Percentiles rank a stretch among this genome's conserved stretches.
Evolutionary conservation across 1,140 invertebrate genomes (phyloP).

Genomic region (Magallana gigas): DNA sequence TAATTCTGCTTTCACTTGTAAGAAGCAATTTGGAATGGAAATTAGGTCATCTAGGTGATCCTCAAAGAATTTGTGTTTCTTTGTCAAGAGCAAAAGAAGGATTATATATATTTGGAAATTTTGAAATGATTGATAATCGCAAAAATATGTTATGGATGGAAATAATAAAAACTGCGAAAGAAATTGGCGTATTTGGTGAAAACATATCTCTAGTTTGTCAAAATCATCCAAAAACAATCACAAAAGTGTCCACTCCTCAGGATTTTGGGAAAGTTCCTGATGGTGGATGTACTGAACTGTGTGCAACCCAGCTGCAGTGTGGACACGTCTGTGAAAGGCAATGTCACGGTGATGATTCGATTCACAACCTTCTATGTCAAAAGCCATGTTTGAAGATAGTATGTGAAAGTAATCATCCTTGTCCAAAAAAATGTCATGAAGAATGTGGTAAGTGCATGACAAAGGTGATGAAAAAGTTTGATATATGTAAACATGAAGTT

Average conservation of each 20-base stretch:
- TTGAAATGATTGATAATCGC: constrained; percentile 80
- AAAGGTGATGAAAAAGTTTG: constrained; percentile 43
- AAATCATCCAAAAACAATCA: constrained; percentile 77
- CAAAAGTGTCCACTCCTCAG: constrained; percentile 56
- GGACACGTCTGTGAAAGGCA: constrained; percentile 71
- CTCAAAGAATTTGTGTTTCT: constrained; percentile 91
- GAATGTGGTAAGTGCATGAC: constrained; percentile 41
- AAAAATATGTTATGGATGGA: constrained; percentile 77
- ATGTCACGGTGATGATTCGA: constrained; percentile 61
- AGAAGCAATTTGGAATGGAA: constrained; percentile 83
- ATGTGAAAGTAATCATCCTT: constrained; percentile 56
- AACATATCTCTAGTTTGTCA: constrained; percentile 77
- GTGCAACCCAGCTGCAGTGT: constrained; percentile 70
- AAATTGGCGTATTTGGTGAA: constrained; percentile 57
- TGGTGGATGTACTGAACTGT: constrained; percentile 74
- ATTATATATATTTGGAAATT: constrained; percentile 85
- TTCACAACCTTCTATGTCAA: constrained; percentile 56
- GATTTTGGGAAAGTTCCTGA: constrained; percentile 76
- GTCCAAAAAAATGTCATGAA: constrained; percentile 51
- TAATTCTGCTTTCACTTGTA: constrained; percentile 90
- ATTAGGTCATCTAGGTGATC: constrained; percentile 88
- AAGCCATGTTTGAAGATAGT: not conserved
- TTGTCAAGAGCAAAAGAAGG: constrained; percentile 89
- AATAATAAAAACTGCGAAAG: constrained; percentile 65
- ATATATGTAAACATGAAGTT: constrained; percentile 52